Conservation (phyloP, 2,113 vertebrate species). For the Chaetodon auriga region DNA sequence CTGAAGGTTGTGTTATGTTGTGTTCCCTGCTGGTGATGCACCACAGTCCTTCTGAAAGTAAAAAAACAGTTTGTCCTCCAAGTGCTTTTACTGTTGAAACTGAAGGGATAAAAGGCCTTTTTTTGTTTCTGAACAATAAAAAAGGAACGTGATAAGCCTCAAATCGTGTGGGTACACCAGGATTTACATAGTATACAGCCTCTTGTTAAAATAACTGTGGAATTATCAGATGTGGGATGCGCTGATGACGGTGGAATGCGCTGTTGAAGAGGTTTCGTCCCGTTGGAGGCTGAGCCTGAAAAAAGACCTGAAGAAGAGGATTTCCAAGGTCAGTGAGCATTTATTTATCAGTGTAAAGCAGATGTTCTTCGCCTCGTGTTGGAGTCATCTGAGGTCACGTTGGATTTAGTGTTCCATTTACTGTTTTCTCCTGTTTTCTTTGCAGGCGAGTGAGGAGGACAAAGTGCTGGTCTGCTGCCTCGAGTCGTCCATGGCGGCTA, state of each 20-base stretch:
- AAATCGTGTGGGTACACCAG: neutral
- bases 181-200: neutral
- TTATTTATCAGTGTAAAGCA: neutral
- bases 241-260: slow-evolving; percentile 70
- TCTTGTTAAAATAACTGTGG: neutral
- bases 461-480: slow-evolving; percentile 69
- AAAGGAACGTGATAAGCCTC: neutral
- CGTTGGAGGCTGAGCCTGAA: slow-evolving; percentile 62
- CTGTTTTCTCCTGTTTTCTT: neutral
- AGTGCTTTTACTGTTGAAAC: neutral
- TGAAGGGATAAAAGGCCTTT: no score
- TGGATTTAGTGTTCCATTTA: neutral
- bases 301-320: slow-evolving; percentile 75
- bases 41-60: no score
- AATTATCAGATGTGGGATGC: slow-evolving; percentile 80
- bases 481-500: neutral
- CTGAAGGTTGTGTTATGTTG: no score
- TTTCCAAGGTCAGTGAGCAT: slow-evolving; percentile 66
- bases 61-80: no score
- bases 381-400: neutral
- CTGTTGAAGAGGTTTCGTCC: slow-evolving; percentile 62
- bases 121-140: neutral
- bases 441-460: slow-evolving; percentile 63
- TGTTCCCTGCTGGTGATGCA: no score
- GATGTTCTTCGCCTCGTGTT: neutral